Base-by-base conservation (phyloP, 2,113 vertebrate species). In the Hippocampus comes region DNA sequence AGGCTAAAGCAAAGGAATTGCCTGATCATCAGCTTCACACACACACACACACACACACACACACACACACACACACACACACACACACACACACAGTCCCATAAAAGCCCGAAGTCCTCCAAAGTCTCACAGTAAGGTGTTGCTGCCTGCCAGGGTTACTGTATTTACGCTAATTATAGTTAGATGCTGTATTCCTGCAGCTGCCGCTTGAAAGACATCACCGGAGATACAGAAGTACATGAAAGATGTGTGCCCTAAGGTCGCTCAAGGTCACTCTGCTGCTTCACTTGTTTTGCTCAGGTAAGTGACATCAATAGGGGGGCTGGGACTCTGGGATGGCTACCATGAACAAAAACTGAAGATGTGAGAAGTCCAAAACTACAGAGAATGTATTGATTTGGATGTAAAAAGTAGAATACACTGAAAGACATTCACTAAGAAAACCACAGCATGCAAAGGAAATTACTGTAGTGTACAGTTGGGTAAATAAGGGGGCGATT, bases 1-100 rank as follows among this genome's bases (percentile, higher is more conserved):
- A 70, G 85, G 80, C 82, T 78, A 81, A 41, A 78, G 80, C 67
- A 82, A 77, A 86, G 80, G 82, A 84, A 82, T 80, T 9, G 75
- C 81, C 76, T 78, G 68, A 79, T 80, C 76, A 86, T 86, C 82
- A 75, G 75, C 77, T 78, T 69, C 80, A 81, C 68, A 77, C 69
- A 73, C 69, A 79, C 74, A 42, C 9, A 68, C 41, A 25, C 34
- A 71, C 8, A 73, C 69, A 79, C 74, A 48, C 9, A 68, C 41
- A 30, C 34, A 72, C 80, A 81, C 68, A 77, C 69, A 73, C 69
- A 79, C 74, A 48, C 27, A 30, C 27, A 3, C 27, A 30, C 27
- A 68, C 41, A 30, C 30, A 72, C 8, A 59, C 66, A 73, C 72
- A 64, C 78, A 73, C 53, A 12, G 8, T 23, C 51, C 53, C 53